phyloP scores from a whole-genome alignment of 2,888 invertebrate genomes.

The Lomographa bimaculata region DNA sequence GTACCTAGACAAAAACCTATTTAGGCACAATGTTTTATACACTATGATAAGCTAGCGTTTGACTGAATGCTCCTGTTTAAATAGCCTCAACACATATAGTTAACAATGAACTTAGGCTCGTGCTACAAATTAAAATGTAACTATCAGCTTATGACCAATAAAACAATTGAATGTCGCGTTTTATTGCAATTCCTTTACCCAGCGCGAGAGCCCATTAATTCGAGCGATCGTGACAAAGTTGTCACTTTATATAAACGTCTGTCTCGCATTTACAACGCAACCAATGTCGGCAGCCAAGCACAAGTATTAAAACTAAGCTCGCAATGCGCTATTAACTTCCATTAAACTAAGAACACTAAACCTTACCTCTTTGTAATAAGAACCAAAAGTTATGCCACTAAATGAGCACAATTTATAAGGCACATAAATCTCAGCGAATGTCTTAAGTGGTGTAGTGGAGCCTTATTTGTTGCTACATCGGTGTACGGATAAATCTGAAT shows the following conservation, averaged over 20 bases:
- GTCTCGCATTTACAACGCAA: conserved; percentile 67
- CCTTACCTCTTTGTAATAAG: conserved; percentile 41
- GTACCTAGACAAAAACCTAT: too few relatives aligned
- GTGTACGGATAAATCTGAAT: conserved; percentile 42
- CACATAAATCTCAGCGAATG: conserved; percentile 54
- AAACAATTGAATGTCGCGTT: conserved; percentile 24
- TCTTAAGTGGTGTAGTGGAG: conserved; percentile 52
- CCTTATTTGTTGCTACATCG: conserved; percentile 48
- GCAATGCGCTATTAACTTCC: conserved; percentile 39
- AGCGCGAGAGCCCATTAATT: conserved; percentile 44
- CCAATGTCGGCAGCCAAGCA: conserved; percentile 49
- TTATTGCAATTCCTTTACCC: conserved; percentile 34
- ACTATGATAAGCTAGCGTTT: too few relatives aligned
- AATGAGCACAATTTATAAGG: conserved; percentile 39
- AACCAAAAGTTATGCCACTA: conserved; percentile 23
- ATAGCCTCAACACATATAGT: conserved; percentile 20
- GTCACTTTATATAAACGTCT: conserved; percentile 67
- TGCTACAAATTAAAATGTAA: conserved; percentile 20
- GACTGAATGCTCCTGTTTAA: too few relatives aligned
- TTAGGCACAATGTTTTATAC: too few relatives aligned
- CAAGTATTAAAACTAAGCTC: conserved; percentile 59
- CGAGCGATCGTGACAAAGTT: conserved; percentile 57
- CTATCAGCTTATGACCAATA: conserved; percentile 24
- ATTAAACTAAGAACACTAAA: conserved; percentile 33
- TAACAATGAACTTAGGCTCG: conserved; percentile 15